Evolutionary conservation across 2,888 invertebrate species (phyloP).

Genomic region (Dioctria linearis): DNA sequence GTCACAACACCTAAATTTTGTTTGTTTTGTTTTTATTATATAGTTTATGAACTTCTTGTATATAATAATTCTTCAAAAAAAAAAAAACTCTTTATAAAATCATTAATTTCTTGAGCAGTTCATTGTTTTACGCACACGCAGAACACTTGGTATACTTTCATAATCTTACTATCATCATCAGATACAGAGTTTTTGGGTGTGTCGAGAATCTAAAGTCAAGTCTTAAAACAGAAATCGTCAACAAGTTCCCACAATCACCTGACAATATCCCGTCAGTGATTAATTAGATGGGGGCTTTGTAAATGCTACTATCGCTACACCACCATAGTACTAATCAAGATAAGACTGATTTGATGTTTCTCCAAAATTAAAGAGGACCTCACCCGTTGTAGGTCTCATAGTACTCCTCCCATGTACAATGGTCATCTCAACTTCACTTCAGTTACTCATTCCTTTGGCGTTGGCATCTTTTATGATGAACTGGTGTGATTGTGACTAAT

Average conservation of each 20-base stretch:
- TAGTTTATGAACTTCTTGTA: not conserved
- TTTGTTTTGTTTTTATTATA: too few species aligned
- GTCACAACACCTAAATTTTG: too few species aligned
- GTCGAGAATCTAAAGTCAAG: not conserved
- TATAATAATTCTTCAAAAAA: not conserved
- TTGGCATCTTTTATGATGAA: not conserved
- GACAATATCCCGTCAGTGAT: conserved; percentile 13
- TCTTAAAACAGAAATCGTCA: conserved; percentile 27
- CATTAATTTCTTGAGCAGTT: not conserved
- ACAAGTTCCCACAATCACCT: conserved; percentile 34
- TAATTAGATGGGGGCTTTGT: conserved; percentile 26
- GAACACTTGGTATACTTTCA: not conserved
- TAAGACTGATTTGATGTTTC: conserved; percentile 36
- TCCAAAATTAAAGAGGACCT: conserved; percentile 27
- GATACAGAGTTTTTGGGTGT: conserved; percentile 28
- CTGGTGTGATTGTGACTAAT: conserved; percentile 17
- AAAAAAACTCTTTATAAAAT: not conserved
- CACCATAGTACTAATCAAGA: conserved; percentile 26
- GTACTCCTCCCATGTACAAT: not conserved
- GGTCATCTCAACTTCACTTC: conserved; percentile 23
- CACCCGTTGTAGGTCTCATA: not conserved
- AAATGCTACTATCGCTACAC: conserved; percentile 7
- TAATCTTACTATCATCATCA: not conserved
- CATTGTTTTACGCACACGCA: not conserved
- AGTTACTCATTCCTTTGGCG: not conserved